Percentiles rank a stretch among this genome's conserved stretches.
Evolutionary conservation across 2,113 vertebrate genomes (phyloP).

Genomic region (Bufo gargarizans): DNA sequence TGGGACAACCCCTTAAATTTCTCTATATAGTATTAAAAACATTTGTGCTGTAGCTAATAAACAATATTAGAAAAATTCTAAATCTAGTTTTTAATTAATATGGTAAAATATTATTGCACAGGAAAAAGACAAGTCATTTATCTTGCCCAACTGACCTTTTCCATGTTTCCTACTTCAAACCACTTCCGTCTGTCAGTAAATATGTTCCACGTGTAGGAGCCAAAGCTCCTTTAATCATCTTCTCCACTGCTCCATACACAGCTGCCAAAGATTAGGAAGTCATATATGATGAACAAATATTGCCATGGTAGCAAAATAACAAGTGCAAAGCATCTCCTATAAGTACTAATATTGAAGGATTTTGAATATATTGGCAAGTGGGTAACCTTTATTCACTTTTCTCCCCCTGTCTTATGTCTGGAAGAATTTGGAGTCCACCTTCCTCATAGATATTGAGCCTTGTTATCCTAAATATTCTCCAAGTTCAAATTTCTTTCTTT

Average conservation of each 20-base stretch:
- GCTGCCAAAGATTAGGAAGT: constrained; percentile 39
- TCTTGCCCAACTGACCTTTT: constrained; percentile 35
- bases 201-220: constrained; percentile 35
- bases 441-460: no score
- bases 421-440: no score
- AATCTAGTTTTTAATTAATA: background rate
- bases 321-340: background rate
- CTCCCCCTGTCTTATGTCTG: background rate
- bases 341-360: background rate
- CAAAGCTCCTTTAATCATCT: constrained; percentile 39
- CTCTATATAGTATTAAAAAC: background rate
- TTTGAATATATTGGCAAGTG: background rate
- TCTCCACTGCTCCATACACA: constrained; percentile 39
- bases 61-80: background rate
- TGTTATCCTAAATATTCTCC: no score
- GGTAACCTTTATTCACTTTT: background rate
- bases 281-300: constrained; percentile 30
- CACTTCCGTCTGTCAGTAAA: constrained; percentile 37
- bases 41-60: background rate
- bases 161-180: constrained; percentile 36
- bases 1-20: background rate
- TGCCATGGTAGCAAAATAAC: constrained; percentile 29
- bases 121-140: constrained; percentile 10
- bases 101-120: background rate
- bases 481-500: no score